Base-by-base conservation (phyloP, 2,113 vertebrate species). In the Nesogale talazaci region DNA sequence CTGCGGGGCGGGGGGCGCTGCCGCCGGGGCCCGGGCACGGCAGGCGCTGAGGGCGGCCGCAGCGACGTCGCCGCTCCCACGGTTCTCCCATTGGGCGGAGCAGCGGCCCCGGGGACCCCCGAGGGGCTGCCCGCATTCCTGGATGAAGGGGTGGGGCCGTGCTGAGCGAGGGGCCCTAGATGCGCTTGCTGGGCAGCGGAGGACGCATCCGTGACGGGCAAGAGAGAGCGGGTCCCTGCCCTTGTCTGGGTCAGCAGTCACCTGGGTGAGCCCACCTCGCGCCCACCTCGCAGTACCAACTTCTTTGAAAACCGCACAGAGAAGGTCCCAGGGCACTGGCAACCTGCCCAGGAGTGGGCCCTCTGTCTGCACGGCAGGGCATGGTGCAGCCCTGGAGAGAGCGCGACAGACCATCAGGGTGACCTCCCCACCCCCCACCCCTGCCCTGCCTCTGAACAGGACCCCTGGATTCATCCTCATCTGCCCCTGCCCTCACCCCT, bases 241-340 rank as follows among this genome's bases (percentile, higher is more conserved):
- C 87, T 87, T 91, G 56, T 23, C 20, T 63, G 29, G 57, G 29
- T 85, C 87, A 72, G 65, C 92, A 65, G 9, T 92, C 90, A 94
- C 56, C 84, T 84, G 86, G 46, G 46, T 89, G 74, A 88, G 22
- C 72, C 67, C 31, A 94, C 38, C 74, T 91, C 25, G 31, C 20
- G 31, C 20, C 76, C 59, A 80, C 27, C 56, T 65, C 36, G 20
- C 57, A 65, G 72, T 63, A 52, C 31, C 88, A 97, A 80, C 88
- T 95, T 95, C 86, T 92, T 25, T 52, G 84, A 84, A 69, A 94
- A 94, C 89, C 89, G 88, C 56, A 61, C n/a, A 42, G 90, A 88
- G 40, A 72, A 86, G 74, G 85, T 89, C 67, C 78, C 22, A 38
- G 57, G 69, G 83, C 56, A 95, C 83, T 78, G 77, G 67, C 52